Evolutionary conservation across 2,888 invertebrate species (phyloP), one percentile per base, ranked within the genome.

Genomic region (Prenolepis imparis): DNA sequence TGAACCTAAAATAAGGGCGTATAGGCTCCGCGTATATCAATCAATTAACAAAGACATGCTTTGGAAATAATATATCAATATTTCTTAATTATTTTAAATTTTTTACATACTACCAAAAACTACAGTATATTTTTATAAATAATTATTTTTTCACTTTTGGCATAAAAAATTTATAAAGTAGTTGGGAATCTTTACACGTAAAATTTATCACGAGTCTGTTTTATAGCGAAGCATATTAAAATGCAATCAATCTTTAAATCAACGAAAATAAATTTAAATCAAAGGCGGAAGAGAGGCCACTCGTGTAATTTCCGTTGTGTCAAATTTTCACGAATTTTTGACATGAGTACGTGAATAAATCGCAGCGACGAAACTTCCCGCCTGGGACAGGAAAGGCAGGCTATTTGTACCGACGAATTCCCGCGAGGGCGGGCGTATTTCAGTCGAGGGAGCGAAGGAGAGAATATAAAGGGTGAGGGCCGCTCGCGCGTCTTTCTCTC

Each of bases 361-460:
- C 55, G 64, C 12, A 21, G 39, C 28, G 28, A 70, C 32, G 64
- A 57, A 36, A 83, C 41, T 80, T 36, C 36, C 68, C 68, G 36
- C 72, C 28, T 63, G 63, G 57, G 36, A 68, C 39, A 55, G 66
- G 61, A 61, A 55, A 80, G 36, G 36, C 36, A 55, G 32, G 68
- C 59, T 70, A 68, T 83, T 78, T 61, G 70, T 64, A 80, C 59
- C 32, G 80, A 24, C 24, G 57, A 78, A 83, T 80, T 72, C 80
- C 57, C 80, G 18, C 36, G 55, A 66, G 67, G 24, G 64, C 63
- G 64, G 63, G 41, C 44, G 77, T 52, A 68, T 68, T 55, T 70
- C n/a, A 70, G 72, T n/a, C n/a, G n/a, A 72, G 70, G 70, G 36
- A 44, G 32, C 55, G 44, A 57, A 63, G 36, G 12, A 59, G 66